Evolutionary conservation across 2,888 invertebrate species (phyloP), one percentile per base, ranked within the genome.

Genomic region (Halocaridina rubra): DNA sequence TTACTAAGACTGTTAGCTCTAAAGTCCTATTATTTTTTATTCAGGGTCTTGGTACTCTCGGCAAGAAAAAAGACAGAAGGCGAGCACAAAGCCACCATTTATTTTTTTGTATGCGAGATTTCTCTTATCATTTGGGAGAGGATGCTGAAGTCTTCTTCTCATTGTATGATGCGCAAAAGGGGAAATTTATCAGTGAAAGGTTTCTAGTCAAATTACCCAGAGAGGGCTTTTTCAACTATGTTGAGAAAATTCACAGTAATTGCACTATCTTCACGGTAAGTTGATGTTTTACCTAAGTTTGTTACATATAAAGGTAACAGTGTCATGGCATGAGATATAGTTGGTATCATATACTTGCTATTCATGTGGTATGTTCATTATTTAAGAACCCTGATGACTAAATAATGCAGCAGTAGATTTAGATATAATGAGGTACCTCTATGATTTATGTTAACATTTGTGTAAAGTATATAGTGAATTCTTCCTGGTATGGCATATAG

Each of bases 111-210:
- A 95, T 96, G 94, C 92, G 96, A 19, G 96, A 96, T 91, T 97
- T 97, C 90, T 96, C 96, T 0, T 96, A 96, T 90, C 95, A 95
- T 76, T 94, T 97, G 1, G 95, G 96, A 0, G 94, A 98, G 91
- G 97, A 97, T 90, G 95, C 96, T 0, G 97, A 97, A 91, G 93
- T 97, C 19, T 94, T 96, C 89, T 95, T 98, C 89, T 96, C 95
- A 90, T 92, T 97, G 0, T 97, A 96, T 91, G 97, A 98, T 90
- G 94, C 94, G 24, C 93, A 97, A 86, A 96, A 92, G 92, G 92
- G 89, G 88, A 89, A 88, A 16, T 84, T 85, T 80, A 84, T 87
- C 46, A 92, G 97, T 81, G 98, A 98, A 91, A 93, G 97, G 88
- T 97, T 97, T 92, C 93, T 97, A 90, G 96, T 97, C 89, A 94